A percentile compares a stretch with the other conserved stretches of the same genome.
Conservation (phyloP, 2,888 invertebrate genomes). For the Colletes collaris region DNA sequence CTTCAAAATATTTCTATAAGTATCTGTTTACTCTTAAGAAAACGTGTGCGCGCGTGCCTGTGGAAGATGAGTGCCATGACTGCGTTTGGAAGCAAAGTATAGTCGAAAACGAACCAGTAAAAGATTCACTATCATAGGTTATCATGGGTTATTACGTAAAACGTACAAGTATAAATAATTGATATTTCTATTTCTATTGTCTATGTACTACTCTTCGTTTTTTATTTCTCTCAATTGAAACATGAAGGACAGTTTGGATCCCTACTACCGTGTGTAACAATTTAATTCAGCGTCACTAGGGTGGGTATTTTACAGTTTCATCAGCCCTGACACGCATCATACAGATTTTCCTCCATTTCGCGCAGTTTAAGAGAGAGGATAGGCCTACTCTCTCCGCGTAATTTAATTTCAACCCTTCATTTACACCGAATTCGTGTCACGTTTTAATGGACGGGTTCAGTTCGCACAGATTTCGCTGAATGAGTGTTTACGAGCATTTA, state of each 20-base stretch:
- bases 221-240: background rate
- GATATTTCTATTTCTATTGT: too few relatives aligned
- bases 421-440: background rate
- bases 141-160: too few relatives aligned
- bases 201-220: too few relatives aligned
- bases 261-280: background rate
- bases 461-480: background rate
- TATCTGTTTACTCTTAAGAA: background rate
- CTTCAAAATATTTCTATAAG: background rate
- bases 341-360: slow-evolving; percentile 39
- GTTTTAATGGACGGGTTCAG: background rate
- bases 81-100: background rate
- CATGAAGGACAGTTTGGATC: background rate
- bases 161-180: too few relatives aligned
- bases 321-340: slow-evolving; percentile 41
- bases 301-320: slow-evolving; percentile 38
- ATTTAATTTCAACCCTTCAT: slow-evolving; percentile 43
- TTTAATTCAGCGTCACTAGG: slow-evolving; percentile 25
- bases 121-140: background rate
- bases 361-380: slow-evolving; percentile 43
- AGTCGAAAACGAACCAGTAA: background rate
- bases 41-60: background rate
- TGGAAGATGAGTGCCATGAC: slow-evolving; percentile 3
- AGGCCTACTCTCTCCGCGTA: slow-evolving; percentile 32
- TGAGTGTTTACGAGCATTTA: background rate